Conservation (phyloP, 2,113 vertebrate genomes). For the Poeciliopsis occidentalis region DNA sequence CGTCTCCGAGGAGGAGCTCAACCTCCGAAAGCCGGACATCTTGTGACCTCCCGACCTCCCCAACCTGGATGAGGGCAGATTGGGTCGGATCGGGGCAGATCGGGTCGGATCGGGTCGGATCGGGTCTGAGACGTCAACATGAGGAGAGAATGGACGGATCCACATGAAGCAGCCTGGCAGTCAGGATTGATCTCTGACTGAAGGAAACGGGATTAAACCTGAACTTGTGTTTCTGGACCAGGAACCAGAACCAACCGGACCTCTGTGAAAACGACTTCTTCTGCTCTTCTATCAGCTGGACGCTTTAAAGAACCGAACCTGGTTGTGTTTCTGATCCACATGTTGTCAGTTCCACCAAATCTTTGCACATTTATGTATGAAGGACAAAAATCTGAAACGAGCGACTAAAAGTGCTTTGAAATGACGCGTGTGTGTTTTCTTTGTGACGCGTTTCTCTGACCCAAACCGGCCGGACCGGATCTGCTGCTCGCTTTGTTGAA, state of each 20-base stretch:
- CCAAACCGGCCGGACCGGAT: constrained; percentile 58
- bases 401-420: constrained; percentile 22
- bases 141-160: background rate
- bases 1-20: constrained; percentile 76
- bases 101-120: fast-evolving
- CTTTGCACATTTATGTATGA: background rate
- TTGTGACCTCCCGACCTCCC: constrained; percentile 5
- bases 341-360: background rate
- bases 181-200: background rate
- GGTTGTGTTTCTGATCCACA: constrained; percentile 7
- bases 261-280: constrained; percentile 9
- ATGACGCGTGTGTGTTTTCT: background rate
- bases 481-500: constrained; percentile 17
- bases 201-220: background rate
- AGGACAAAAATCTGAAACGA: background rate
- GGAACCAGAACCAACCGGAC: constrained; percentile 15
- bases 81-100: fast-evolving
- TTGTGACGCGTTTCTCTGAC: constrained; percentile 18
- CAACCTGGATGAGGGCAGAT: background rate
- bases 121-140: no score
- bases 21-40: constrained; percentile 36
- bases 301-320: background rate
- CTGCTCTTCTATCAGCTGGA: constrained; percentile 14
- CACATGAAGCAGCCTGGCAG: background rate
- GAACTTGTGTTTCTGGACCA: background rate